Conservation (phyloP, 2,113 vertebrate genomes). For the Ailuropoda melanoleuca region DNA sequence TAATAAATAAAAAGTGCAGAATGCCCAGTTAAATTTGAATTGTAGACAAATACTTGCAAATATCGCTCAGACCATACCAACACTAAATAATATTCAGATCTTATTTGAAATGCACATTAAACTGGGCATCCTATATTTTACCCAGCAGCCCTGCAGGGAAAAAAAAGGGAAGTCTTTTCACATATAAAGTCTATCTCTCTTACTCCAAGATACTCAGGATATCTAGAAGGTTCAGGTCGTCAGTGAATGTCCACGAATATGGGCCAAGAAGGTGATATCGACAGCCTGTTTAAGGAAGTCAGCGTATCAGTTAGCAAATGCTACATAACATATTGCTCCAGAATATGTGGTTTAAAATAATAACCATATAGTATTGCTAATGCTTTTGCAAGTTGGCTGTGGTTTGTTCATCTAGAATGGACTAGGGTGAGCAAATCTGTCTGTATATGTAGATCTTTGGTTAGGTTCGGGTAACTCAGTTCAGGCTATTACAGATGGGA, state of each 20-base stretch:
- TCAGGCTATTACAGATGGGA: neutral
- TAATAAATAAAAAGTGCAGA: neutral
- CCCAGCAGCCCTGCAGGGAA: neutral
- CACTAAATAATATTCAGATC: neutral
- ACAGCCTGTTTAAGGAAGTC: neutral
- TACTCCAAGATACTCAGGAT: neutral
- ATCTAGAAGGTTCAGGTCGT: neutral
- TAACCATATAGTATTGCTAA: neutral
- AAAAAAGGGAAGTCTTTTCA: neutral
- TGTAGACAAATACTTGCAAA: neutral
- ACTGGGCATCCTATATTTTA: neutral
- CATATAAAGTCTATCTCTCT: neutral
- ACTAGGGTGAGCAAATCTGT: neutral
- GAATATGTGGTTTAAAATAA: neutral
- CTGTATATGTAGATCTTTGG: neutral
- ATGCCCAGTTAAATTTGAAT: neutral
- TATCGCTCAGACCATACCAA: neutral
- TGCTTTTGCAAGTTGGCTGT: neutral
- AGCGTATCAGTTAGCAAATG: neutral
- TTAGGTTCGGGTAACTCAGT: neutral
- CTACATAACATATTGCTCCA: neutral
- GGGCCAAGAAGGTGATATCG: neutral
- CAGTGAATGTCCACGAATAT: neutral
- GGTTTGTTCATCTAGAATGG: neutral
- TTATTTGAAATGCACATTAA: constrained; percentile 7